These are phyloP conservation scores for Empis livida DNA, from an alignment of 2,888 invertebrate genomes.

Conservation along the genomic window DNA sequence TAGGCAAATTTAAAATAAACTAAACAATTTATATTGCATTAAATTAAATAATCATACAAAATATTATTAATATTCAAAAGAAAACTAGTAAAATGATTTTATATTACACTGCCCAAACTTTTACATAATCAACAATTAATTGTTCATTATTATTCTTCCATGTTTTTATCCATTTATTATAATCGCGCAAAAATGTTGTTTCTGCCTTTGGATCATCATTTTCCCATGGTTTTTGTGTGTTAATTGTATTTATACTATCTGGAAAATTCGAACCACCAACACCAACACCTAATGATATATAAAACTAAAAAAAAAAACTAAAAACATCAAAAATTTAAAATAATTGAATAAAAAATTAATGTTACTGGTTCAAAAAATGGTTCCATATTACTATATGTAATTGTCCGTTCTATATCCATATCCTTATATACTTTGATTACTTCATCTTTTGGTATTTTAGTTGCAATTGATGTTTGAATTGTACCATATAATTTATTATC, in stretches of 20 bases:
- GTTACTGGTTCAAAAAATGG: too few relatives aligned
- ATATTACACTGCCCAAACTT: conserved; percentile 25
- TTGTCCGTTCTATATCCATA: too few relatives aligned
- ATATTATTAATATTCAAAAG: too few relatives aligned
- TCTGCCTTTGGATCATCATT: conserved; percentile 53
- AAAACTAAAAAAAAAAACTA: not conserved
- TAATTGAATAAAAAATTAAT: not conserved
- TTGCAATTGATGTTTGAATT: too few relatives aligned
- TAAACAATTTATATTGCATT: too few relatives aligned
- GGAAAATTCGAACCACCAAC: conserved; percentile 66
- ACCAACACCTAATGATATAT: conserved; percentile 51
- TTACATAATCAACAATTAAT: conserved; percentile 27
- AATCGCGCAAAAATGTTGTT: conserved; percentile 53
- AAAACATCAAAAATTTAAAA: not conserved
- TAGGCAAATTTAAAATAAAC: too few relatives aligned
- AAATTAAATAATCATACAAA: too few relatives aligned
- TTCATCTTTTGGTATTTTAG: too few relatives aligned
- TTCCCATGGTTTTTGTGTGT: conserved; percentile 54
- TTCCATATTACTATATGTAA: too few relatives aligned
- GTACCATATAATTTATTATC: conserved; percentile 44
- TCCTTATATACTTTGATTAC: too few relatives aligned
- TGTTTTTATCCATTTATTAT: conserved; percentile 50
- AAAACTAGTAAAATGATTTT: too few relatives aligned
- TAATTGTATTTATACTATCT: conserved; percentile 34
- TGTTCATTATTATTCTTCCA: conserved; percentile 48